Percentiles rank a stretch among this genome's conserved stretches.
Conservation (phyloP, 2,888 invertebrate genomes). For the Thera britannica region DNA sequence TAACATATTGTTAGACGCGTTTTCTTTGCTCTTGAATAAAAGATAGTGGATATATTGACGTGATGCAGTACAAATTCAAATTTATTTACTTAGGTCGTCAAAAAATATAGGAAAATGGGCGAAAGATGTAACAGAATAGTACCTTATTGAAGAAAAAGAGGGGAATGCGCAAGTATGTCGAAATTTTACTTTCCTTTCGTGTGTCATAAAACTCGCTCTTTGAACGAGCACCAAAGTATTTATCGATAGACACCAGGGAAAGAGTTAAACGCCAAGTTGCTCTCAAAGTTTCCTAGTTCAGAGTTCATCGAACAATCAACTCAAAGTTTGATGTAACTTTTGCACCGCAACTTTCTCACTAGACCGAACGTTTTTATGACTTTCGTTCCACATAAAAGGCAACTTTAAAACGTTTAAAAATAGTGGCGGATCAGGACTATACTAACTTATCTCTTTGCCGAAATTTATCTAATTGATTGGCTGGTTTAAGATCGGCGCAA, state of each 20-base stretch:
- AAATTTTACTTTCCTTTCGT: too few species aligned
- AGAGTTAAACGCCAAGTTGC: constrained; percentile 8
- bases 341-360: constrained; percentile 1
- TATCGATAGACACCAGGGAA: neutral
- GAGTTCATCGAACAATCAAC: constrained; percentile 15
- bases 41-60: constrained; percentile 5
- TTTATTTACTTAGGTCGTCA: too few species aligned
- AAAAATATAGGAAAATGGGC: too few species aligned
- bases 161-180: too few species aligned
- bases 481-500: too few species aligned
- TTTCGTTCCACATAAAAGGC: neutral
- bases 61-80: too few species aligned
- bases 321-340: constrained; percentile 11
- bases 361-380: neutral
- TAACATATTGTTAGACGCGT: constrained; percentile 19
- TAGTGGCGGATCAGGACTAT: neutral
- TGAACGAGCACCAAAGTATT: neutral
- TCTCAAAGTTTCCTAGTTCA: constrained; percentile 5
- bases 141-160: too few species aligned
- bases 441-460: too few species aligned
- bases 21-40: constrained; percentile 12
- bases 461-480: too few species aligned
- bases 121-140: too few species aligned
- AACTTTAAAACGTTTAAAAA: too few species aligned
- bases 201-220: too few species aligned